phyloP scores from a whole-genome alignment of 2,797 vertebrate species.

The Sebastes ruberrimus region DNA sequence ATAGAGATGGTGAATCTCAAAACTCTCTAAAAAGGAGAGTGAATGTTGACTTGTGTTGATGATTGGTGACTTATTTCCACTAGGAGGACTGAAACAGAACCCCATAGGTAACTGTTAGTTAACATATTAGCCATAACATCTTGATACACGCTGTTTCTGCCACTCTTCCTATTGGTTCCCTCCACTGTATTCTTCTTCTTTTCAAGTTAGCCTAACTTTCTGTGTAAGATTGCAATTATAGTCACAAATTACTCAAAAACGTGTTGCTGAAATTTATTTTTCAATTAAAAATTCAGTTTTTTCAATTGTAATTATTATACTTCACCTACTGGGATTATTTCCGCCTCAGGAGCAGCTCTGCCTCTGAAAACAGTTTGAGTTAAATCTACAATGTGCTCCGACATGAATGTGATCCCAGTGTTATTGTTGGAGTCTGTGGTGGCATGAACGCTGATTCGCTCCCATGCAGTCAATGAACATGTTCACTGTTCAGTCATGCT shows the following conservation, averaged over 20 bases:
- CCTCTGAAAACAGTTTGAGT: background rate
- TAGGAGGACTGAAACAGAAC: background rate
- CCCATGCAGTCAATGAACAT: conserved; percentile 7
- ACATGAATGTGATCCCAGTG: conserved; percentile 1
- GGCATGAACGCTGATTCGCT: conserved; percentile 13
- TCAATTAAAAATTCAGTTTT: background rate
- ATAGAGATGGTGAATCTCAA: too few relatives aligned
- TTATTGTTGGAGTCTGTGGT: conserved; percentile 28
- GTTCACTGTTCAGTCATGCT: conserved; percentile 39
- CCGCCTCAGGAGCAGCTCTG: background rate
- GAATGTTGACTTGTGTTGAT: background rate
- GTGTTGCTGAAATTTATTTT: too few relatives aligned
- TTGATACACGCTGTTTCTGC: background rate
- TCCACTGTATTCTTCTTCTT: background rate
- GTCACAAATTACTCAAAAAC: background rate
- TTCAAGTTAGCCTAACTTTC: background rate
- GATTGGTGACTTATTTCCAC: background rate
- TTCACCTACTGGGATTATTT: background rate
- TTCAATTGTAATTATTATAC: background rate
- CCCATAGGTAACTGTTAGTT: background rate
- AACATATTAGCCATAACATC: background rate
- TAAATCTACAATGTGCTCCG: background rate
- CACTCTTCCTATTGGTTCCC: background rate
- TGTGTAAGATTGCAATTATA: background rate
- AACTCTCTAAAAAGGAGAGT: background rate